Evolutionary conservation across 2,113 vertebrate species (phyloP).

Genomic region (Leptocoma aspasia): DNA sequence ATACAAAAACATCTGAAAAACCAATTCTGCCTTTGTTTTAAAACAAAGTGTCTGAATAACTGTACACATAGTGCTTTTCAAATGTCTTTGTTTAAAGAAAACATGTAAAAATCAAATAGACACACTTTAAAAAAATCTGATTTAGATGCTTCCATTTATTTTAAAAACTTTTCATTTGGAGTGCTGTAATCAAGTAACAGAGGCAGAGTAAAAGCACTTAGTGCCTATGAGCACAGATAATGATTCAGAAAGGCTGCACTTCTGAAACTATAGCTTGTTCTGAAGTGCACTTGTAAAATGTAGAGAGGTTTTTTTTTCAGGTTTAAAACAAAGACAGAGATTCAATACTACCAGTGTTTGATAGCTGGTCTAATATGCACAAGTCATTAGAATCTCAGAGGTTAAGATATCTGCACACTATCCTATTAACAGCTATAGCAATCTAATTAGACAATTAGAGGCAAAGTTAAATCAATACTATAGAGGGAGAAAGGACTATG

Average conservation of each 20-base stretch:
- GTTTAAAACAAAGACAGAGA: slow-evolving; percentile 69
- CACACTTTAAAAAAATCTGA: neutral
- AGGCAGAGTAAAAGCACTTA: neutral
- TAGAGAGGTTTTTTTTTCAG: slow-evolving; percentile 13
- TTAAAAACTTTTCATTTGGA: slow-evolving; percentile 3
- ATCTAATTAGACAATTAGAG: slow-evolving; percentile 80
- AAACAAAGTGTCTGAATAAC: neutral
- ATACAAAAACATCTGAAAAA: neutral
- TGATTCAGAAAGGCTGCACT: slow-evolving; percentile 17
- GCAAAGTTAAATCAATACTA: slow-evolving; percentile 75
- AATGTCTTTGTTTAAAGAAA: neutral
- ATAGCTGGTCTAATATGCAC: slow-evolving; percentile 66
- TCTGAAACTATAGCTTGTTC: neutral
- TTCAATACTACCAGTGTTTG: slow-evolving; percentile 52
- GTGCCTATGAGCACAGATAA: neutral
- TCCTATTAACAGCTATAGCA: slow-evolving; percentile 75
- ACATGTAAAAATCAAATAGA: neutral
- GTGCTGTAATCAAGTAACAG: slow-evolving; percentile 5
- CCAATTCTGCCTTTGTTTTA: slow-evolving; percentile 14
- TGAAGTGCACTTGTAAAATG: slow-evolving; percentile 45
- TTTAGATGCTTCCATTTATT: neutral
- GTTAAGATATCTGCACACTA: slow-evolving; percentile 70
- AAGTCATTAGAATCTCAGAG: slow-evolving; percentile 55
- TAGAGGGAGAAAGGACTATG: slow-evolving; percentile 5
- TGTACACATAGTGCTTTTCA: neutral